phyloP scores from a whole-genome alignment of 2,797 vertebrate species.

The Petrocephalus schoutedeni region DNA sequence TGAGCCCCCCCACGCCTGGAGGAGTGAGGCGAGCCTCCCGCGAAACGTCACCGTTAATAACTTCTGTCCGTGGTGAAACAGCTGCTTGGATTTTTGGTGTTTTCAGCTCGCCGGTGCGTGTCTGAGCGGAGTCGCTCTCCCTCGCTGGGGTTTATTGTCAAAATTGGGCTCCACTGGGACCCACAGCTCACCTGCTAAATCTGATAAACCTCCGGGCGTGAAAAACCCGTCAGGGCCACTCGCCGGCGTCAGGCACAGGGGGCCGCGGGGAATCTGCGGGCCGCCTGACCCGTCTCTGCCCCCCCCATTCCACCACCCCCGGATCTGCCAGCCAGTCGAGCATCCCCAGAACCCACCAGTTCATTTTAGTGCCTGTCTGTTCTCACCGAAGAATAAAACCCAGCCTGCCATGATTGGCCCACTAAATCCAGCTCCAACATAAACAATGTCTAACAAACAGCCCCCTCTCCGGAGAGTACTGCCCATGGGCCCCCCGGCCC shows the following conservation, averaged over 20 bases:
- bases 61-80: not conserved
- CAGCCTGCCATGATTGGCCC: conserved; percentile 25
- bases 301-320: not conserved
- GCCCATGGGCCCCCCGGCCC: not conserved
- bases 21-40: not conserved
- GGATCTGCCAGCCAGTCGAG: conserved; percentile 27
- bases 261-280: not conserved
- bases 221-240: not conserved
- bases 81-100: not conserved
- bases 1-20: not conserved
- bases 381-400: conserved; percentile 28
- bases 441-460: not conserved
- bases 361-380: conserved; percentile 25
- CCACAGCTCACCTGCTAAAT: not conserved
- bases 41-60: not conserved
- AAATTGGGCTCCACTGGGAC: not conserved
- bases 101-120: not conserved
- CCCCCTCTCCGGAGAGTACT: not conserved
- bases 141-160: not conserved
- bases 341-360: conserved; percentile 21
- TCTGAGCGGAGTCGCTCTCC: not conserved
- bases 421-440: not conserved
- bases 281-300: not conserved
- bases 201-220: not conserved
- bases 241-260: not conserved